A percentile compares a stretch with the other conserved stretches of the same genome.
These are phyloP conservation scores for Chironomus riparius DNA, from an alignment of 2,888 invertebrate genomes.

Conservation along the genomic window DNA sequence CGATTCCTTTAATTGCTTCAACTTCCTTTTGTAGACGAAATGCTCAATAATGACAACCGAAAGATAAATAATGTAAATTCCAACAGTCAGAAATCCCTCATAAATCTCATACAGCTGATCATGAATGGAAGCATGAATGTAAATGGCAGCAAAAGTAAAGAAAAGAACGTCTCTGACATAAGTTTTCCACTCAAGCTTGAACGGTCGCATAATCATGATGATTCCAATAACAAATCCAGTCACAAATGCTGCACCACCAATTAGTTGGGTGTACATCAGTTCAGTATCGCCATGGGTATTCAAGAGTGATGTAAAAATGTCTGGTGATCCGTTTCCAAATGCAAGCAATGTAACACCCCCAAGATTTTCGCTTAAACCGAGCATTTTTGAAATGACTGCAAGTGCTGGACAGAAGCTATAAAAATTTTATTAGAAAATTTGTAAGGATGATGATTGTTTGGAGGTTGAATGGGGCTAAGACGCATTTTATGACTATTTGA, in stretches of 20 bases:
- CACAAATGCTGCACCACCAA: conserved; percentile 53
- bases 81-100: conserved; percentile 23
- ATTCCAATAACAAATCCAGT: conserved; percentile 51
- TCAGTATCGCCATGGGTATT: conserved; percentile 39
- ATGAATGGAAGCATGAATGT: conserved; percentile 31
- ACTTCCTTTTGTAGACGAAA: no score
- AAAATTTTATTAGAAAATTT: background rate
- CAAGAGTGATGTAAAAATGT: conserved; percentile 54
- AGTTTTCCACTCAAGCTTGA: conserved; percentile 35
- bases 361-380: conserved; percentile 46
- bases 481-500: no score
- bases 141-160: conserved; percentile 31
- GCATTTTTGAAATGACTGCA: conserved; percentile 42
- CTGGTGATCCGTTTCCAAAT: conserved; percentile 62
- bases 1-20: background rate
- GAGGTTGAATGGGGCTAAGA: background rate
- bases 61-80: conserved; percentile 29
- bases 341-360: conserved; percentile 61
- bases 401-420: conserved; percentile 49
- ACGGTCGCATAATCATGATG: conserved; percentile 48
- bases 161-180: conserved; percentile 33
- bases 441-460: conserved; percentile 17
- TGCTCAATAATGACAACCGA: no score
- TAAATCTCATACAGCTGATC: conserved; percentile 30
- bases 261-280: conserved; percentile 41